Base-by-base conservation (phyloP, 2,113 vertebrate genomes). In the Gorsachius goisagi region DNA sequence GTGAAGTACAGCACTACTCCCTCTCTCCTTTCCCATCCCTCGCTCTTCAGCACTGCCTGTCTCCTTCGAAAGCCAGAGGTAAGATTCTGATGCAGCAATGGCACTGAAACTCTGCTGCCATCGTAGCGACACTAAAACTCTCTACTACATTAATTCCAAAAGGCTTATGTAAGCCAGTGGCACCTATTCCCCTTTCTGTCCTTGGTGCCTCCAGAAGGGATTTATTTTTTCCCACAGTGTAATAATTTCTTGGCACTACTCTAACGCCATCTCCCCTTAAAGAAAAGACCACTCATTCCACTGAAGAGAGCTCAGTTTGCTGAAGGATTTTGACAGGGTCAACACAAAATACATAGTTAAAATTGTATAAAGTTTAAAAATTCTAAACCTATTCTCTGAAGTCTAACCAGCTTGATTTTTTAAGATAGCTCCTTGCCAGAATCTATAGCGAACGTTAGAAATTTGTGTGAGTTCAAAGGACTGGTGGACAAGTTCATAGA, bases 391-490 rank as follows among this genome's bases (percentile, higher is more conserved):
- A 60, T 3, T 72, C 62, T 71, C 20, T 81, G 39, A 50, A 30
- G 35, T 19, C 53, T 73, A 39, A 21, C 2, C 53, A 86, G 28
- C 21, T 67, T 56, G 35, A 73, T 50, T 75, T 85, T 78, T 85
- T 33, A 67, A 75, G 6, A 19, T 59, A 71, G 20, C 23, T 80
- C 32, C 62, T 76, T 80, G 9, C 6, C 32, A n/a, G 24, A 33
- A 14, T 13, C 35, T 55, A 17, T n/a, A 55, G 17, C 19, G 45
- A 63, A 47, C 44, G 41, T 5, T 17, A 47, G 28, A 88, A 71
- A 44, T 37, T 12, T 30, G 37, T 19, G 27, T 0, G 0, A 39
- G 15, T 76, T 76, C 16, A 55, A 49, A 85, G n/a, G 12, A 50
- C 35, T 11, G 44, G 12, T 15, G 16, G 26, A 49, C 37, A 47